Evolutionary conservation across 2,888 invertebrate species (phyloP).

Genomic region (Hermaeophaga mercurialis): DNA sequence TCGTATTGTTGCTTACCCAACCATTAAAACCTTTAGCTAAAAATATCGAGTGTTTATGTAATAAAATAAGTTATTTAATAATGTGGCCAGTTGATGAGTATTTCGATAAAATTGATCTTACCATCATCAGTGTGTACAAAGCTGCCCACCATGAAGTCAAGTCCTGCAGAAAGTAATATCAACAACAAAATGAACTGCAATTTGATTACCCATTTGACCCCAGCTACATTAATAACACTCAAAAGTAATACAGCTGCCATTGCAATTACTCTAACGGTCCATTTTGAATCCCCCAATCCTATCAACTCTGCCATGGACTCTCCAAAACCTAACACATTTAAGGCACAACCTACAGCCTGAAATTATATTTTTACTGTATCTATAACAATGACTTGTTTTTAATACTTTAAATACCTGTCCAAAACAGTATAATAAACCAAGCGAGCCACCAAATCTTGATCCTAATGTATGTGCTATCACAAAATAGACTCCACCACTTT

Average conservation of each 20-base stretch:
- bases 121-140: conserved; percentile 77
- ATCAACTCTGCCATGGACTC: conserved; percentile 92
- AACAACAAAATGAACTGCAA: conserved; percentile 88
- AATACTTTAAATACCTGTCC: conserved; percentile 72
- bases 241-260: conserved; percentile 84
- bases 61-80: not conserved
- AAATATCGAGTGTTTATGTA: conserved; percentile 37
- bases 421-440: conserved; percentile 94
- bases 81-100: too few species aligned
- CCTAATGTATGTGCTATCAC: conserved; percentile 92
- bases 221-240: conserved; percentile 91
- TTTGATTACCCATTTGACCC: conserved; percentile 97
- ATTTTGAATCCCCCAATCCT: conserved; percentile 69
- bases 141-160: conserved; percentile 94
- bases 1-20: conserved; percentile 80
- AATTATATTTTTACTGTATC: too few species aligned
- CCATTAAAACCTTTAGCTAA: conserved; percentile 83
- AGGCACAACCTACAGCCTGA: conserved; percentile 94
- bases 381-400: too few species aligned
- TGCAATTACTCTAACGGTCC: conserved; percentile 88
- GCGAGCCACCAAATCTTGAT: conserved; percentile 88
- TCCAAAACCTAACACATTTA: conserved; percentile 96
- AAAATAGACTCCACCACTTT: conserved; percentile 98
- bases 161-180: conserved; percentile 83
- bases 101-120: conserved; percentile 53